Evolutionary conservation across 2,797 vertebrate species (phyloP).

Genomic region (Odontamblyopus lacepedii): DNA sequence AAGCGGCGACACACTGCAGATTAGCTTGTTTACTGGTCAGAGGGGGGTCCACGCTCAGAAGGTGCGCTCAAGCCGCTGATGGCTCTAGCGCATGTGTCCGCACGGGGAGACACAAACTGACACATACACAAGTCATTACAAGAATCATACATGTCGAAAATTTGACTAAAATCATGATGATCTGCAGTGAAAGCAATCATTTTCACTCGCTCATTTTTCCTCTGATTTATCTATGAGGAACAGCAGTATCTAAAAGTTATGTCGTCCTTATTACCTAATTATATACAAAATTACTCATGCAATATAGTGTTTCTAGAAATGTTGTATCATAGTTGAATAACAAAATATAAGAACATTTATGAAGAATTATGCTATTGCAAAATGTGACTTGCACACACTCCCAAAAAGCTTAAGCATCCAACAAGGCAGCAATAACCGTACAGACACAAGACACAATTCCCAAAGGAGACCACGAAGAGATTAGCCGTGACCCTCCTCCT

Average conservation of each 20-base stretch:
- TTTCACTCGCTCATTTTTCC: slow-evolving; percentile 3
- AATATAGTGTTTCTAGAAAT: neutral
- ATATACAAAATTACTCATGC: neutral
- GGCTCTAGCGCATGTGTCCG: slow-evolving; percentile 67
- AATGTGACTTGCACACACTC: slow-evolving; percentile 2
- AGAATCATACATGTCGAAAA: slow-evolving; percentile 35
- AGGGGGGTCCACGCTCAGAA: slow-evolving; percentile 67
- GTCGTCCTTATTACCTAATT: too few relatives aligned
- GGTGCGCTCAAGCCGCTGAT: slow-evolving; percentile 69
- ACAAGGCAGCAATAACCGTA: neutral
- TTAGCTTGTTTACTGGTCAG: slow-evolving; percentile 72
- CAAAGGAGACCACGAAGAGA: slow-evolving; percentile 52
- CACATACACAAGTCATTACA: slow-evolving; percentile 19
- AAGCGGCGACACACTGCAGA: slow-evolving; percentile 50
- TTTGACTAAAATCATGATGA: slow-evolving; percentile 9
- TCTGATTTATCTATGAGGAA: neutral
- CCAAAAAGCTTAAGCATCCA: neutral
- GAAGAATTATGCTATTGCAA: neutral
- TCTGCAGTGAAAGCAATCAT: slow-evolving; percentile 13
- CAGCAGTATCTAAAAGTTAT: neutral
- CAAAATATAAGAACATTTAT: neutral
- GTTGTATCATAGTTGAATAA: too few relatives aligned
- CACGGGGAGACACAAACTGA: slow-evolving; percentile 52
- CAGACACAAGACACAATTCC: slow-evolving; percentile 19
- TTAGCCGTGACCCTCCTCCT: slow-evolving; percentile 60